Evolutionary conservation across 2,113 vertebrate genomes (phyloP).

Genomic region (Semnornis frantzii): DNA sequence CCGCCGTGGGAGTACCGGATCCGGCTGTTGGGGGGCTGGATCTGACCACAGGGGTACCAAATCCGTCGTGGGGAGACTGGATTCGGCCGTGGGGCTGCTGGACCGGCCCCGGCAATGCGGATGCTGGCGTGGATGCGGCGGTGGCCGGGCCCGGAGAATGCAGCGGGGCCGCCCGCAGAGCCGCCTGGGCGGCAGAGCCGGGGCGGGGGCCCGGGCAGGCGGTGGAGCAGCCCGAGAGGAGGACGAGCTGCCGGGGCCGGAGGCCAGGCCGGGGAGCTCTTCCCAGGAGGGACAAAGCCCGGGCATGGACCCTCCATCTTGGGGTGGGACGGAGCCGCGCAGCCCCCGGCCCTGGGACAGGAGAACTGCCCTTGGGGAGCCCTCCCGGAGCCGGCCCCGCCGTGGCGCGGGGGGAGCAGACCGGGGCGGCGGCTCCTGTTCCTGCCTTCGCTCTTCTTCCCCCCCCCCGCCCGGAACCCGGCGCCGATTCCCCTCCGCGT

Average conservation of each 20-base stretch:
- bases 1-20: not conserved
- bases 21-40: no score
- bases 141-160: not conserved
- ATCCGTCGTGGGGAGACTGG: no score
- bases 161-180: not conserved
- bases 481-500: not conserved
- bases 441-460: not conserved
- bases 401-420: not conserved
- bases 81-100: not conserved
- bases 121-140: not conserved
- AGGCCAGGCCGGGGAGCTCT: not conserved
- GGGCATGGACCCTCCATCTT: not conserved
- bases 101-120: not conserved
- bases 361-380: not conserved
- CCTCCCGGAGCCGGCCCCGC: not conserved
- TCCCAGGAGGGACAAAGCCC: not conserved
- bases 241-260: not conserved
- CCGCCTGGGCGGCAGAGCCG: not conserved
- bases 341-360: not conserved
- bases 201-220: not conserved
- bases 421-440: not conserved
- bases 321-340: not conserved
- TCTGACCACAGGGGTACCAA: not conserved
- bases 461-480: not conserved
- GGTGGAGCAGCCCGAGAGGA: not conserved